phyloP scores from a whole-genome alignment of 1,140 invertebrate species.

The Heliothis subflexa region DNA sequence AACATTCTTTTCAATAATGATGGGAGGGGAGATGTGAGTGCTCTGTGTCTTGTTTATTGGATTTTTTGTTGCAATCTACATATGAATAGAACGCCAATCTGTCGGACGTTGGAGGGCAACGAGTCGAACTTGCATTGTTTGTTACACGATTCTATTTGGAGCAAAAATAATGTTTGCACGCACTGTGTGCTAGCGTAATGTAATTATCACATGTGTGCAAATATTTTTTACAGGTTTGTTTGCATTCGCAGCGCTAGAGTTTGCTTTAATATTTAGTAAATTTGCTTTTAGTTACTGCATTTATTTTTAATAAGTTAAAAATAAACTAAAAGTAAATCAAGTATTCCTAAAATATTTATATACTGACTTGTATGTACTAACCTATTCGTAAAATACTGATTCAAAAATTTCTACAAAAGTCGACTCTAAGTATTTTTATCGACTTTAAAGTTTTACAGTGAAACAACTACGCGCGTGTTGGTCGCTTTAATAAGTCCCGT shows the following conservation, averaged over 20 bases:
- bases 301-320: not conserved
- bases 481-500: slow-evolving; percentile 82
- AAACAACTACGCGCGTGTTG: slow-evolving; percentile 75
- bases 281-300: slow-evolving; percentile 10
- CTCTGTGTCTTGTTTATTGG: slow-evolving; percentile 85
- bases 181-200: slow-evolving; percentile 34
- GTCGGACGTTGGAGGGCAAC: slow-evolving; percentile 65
- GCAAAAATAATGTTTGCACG: slow-evolving; percentile 56
- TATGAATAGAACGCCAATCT: slow-evolving; percentile 83
- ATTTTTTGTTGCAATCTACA: slow-evolving; percentile 86
- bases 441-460: slow-evolving; percentile 71
- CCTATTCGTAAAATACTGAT: not conserved
- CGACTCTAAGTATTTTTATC: slow-evolving; percentile 68
- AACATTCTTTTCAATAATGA: slow-evolving; percentile 86
- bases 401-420: slow-evolving; percentile 5
- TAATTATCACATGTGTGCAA: slow-evolving; percentile 45
- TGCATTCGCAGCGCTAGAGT: slow-evolving; percentile 10
- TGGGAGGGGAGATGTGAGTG: slow-evolving; percentile 73
- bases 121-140: slow-evolving; percentile 64
- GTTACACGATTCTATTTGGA: slow-evolving; percentile 53
- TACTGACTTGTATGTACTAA: no score
- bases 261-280: slow-evolving; percentile 12
- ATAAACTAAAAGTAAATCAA: not conserved
- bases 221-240: slow-evolving; percentile 36
- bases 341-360: no score